Percentiles rank a stretch among this genome's conserved stretches.
These are phyloP conservation scores for Lampris megalopsis DNA, from an alignment of 2,113 vertebrate genomes.

Conservation along the genomic window DNA sequence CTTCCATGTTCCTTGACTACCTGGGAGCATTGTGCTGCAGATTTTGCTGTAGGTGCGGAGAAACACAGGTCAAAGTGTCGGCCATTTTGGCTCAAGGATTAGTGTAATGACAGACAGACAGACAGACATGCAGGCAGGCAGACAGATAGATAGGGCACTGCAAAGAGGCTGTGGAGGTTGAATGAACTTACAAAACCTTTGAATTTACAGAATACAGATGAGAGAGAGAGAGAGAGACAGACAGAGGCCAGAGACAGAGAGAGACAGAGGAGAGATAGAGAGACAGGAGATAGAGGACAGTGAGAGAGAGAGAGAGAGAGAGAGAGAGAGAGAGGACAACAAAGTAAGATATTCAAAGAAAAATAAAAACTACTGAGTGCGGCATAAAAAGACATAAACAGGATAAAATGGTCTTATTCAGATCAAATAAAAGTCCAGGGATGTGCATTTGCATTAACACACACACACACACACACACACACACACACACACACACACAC, in stretches of 20 bases:
- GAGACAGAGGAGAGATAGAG: slow-evolving; percentile 11
- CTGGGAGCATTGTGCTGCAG: no score
- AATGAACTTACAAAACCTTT: no score
- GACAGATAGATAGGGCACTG: background rate
- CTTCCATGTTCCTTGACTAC: no score
- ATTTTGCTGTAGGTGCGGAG: no score
- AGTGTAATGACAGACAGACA: slow-evolving; percentile 34
- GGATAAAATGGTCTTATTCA: background rate
- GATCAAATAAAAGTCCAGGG: slow-evolving; percentile 7
- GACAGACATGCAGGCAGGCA: background rate
- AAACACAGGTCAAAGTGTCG: background rate
- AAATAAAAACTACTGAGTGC: no score
- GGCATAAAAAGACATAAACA: no score
- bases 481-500: background rate
- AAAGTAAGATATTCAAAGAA: background rate
- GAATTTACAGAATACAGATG: no score
- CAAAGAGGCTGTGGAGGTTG: no score
- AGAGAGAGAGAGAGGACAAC: background rate
- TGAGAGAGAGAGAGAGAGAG: background rate
- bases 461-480: slow-evolving; percentile 9
- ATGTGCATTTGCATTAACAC: background rate
- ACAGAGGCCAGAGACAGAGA: no score
- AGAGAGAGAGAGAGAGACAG: no score
- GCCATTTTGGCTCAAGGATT: slow-evolving; percentile 44
- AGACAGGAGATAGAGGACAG: background rate